Evolutionary conservation across 2,888 invertebrate genomes (phyloP), one percentile per base, ranked within the genome.

Genomic region (Thera britannica): DNA sequence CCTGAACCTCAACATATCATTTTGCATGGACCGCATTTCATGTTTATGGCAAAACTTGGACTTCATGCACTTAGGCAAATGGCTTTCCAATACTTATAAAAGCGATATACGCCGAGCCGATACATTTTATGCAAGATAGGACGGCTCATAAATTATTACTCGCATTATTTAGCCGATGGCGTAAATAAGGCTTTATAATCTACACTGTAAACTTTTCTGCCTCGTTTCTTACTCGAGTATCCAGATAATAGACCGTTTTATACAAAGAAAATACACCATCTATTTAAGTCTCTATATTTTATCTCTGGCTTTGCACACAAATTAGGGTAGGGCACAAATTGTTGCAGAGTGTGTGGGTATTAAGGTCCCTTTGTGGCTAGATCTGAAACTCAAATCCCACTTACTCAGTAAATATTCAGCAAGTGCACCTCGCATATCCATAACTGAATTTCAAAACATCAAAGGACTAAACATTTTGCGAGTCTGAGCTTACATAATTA

Each of bases 61-160:
- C 90, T 91, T 86, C 89, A 87, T 91, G 92, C 92, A 93, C 93
- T 93, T 91, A 93, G 84, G 90, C 84, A 91, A 93, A 93, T 93
- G 91, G 92, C 84, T 92, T 93, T 92, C 89, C 91, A 90, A 93
- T 93, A 92, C 89, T 92, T 92, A 89, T 88, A 90, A 90, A 81
- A 86, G 86, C 84, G 78, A 83, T 88, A 86, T 86, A 82, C 82
- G 82, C 83, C 79, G 83, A 85, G 87, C 81, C 83, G 85, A 82
- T 83, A 87, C 87, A 88, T 88, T 88, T 87, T 88, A 85, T 84
- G 83, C 82, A 83, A 82, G 82, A 78, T 73, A 81, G 83, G 80
- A 84, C 86, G 83, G 83, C 84, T 85, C 81, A 81, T 85, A 83
- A 89, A 86, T 86, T 88, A 89, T 89, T 84, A 78, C 80, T 62